Base-by-base conservation (phyloP, 2,888 invertebrate genomes). In the Tetragonisca angustula region DNA sequence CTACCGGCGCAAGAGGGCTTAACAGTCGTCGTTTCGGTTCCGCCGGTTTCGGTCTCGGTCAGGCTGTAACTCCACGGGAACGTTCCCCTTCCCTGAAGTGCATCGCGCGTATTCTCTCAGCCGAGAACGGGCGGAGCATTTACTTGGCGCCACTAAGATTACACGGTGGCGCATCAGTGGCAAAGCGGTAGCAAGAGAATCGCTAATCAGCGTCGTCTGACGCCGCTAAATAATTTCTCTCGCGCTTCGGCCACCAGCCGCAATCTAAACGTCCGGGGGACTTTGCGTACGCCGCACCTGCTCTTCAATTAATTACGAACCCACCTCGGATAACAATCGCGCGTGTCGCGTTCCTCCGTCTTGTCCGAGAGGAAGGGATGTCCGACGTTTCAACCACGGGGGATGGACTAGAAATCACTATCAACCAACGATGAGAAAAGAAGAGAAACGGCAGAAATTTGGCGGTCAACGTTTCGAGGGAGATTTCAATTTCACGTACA, bases 181-280 rank as follows among this genome's bases (percentile, higher is more conserved):
- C 52, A 75, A 76, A 79, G 71, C 69, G 61, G 65, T 52, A 80
- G 74, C 88, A 86, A 88, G 84, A 79, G 88, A 88, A 88, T 88
- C 79, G 67, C 76, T 84, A 86, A 88, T 88, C 80, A 80, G n/a
- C 70, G 76, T 69, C 76, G 59, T 76, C 61, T 76, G 64, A 83
- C 79, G 61, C 5, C 24, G 67, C 70, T 86, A 86, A 84, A 88
- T 88, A 88, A 88, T 87, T 87, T 83, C 81, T 32, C 61, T 61
- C 19, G 24, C 19, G 52, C 49, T 15, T n/a, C 52, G 15, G 17
- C n/a, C 56, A 11, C 68, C 36, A 15, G 19, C 59, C 6, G 43
- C 15, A 17, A 24, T 11, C 65, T 73, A 65, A 81, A 49, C 73
- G 74, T 59, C 70, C 76, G 59, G 13, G 21, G 36, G 61, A 59